These are phyloP conservation scores for Tapirus terrestris DNA, from an alignment of 2,113 vertebrate genomes.

Conservation along the genomic window DNA sequence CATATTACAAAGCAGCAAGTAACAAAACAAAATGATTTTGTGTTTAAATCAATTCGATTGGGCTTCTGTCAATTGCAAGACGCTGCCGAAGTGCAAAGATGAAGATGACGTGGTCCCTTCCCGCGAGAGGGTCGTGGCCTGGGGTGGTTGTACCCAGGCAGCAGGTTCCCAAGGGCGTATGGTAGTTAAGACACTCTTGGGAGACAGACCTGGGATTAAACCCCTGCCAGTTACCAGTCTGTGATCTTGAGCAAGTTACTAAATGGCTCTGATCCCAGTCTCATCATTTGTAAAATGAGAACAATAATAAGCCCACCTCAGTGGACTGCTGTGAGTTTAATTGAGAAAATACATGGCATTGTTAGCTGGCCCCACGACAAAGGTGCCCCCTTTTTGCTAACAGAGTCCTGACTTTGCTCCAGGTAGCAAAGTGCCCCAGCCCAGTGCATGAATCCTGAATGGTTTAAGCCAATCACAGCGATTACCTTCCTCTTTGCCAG, in stretches of 20 bases:
- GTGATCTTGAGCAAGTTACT: background rate
- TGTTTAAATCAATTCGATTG: background rate
- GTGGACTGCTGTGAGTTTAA: background rate
- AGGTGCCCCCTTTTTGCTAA: background rate
- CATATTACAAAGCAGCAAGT: conserved; percentile 53
- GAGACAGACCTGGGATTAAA: background rate
- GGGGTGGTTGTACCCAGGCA: background rate
- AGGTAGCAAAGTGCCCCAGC: background rate
- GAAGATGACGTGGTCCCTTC: background rate
- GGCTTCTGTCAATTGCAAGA: background rate
- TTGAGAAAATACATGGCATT: background rate
- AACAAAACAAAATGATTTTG: conserved; percentile 57
- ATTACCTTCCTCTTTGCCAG: background rate
- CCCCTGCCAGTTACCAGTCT: background rate
- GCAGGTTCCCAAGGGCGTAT: fast-evolving
- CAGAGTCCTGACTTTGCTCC: background rate
- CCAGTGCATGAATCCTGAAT: background rate
- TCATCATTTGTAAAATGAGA: background rate
- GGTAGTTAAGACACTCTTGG: background rate
- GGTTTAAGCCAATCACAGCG: background rate
- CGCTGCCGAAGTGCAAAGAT: background rate
- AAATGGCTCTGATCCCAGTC: background rate
- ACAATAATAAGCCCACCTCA: background rate
- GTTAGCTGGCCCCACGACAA: background rate
- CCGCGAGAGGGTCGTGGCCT: background rate